A percentile compares a stretch with the other conserved stretches of the same genome.
These are phyloP conservation scores for Laticauda laticaudata DNA, from an alignment of 2,113 vertebrate species.

Conservation along the genomic window DNA sequence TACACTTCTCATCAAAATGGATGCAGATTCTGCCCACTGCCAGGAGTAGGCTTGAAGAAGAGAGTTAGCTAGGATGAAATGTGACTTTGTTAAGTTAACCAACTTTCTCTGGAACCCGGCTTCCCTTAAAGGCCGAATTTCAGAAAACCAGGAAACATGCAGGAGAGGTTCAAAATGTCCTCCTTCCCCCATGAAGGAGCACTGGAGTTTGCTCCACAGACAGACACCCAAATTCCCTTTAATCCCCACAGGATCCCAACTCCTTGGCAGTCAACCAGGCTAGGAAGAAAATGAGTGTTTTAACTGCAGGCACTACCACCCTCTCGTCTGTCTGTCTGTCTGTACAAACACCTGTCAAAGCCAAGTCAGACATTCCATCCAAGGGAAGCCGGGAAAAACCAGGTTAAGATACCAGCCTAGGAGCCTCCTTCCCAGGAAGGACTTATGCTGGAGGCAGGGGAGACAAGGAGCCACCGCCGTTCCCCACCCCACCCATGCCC, in stretches of 20 bases:
- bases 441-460: neutral
- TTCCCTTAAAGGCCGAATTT: neutral
- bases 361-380: neutral
- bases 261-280: neutral
- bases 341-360: neutral
- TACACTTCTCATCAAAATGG: neutral
- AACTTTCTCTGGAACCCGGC: neutral
- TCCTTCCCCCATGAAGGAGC: neutral
- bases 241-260: neutral
- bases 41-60: neutral
- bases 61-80: neutral
- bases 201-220: neutral
- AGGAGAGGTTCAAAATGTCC: slow-evolving; percentile 4
- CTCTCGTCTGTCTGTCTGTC: neutral
- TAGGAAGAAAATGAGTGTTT: neutral
- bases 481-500: neutral
- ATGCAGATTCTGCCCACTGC: no score
- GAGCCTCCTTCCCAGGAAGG: neutral
- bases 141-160: neutral
- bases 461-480: neutral
- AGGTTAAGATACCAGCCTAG: neutral
- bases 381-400: neutral
- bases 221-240: neutral
- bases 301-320: neutral
- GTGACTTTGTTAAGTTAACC: neutral